Conservation (phyloP, 2,113 vertebrate species). For the Lontra canadensis region DNA sequence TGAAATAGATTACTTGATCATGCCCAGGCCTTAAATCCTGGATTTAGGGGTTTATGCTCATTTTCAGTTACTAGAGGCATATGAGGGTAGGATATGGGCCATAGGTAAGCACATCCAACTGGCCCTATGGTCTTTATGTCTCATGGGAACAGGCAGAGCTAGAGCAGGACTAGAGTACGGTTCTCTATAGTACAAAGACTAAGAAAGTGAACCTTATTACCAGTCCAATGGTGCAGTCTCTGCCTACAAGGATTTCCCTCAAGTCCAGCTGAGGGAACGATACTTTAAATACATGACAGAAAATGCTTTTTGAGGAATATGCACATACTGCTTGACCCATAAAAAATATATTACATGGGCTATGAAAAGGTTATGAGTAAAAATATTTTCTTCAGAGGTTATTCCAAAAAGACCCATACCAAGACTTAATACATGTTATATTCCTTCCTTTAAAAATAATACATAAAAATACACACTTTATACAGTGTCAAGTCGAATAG, state of each 20-base stretch:
- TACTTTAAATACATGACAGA: neutral
- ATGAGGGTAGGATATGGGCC: fast-evolving
- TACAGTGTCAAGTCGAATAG: neutral
- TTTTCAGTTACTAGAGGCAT: neutral
- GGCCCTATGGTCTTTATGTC: neutral
- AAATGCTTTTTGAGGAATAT: neutral
- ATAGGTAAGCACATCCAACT: fast-evolving
- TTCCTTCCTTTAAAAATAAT: neutral
- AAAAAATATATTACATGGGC: neutral
- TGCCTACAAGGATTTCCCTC: neutral
- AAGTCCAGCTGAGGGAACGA: neutral
- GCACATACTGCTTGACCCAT: neutral
- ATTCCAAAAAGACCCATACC: neutral
- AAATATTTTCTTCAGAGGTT: neutral
- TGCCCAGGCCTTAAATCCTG: fast-evolving
- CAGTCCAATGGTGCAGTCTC: neutral
- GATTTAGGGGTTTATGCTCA: neutral
- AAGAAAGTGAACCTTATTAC: neutral
- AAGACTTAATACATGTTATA: neutral
- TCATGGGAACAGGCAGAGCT: neutral
- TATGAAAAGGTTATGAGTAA: neutral
- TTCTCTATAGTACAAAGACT: fast-evolving
- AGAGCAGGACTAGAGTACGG: neutral
- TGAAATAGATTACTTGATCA: neutral
- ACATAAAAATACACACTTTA: neutral